phyloP scores from a whole-genome alignment of 2,797 vertebrate genomes.

The Melopsittacus undulatus region DNA sequence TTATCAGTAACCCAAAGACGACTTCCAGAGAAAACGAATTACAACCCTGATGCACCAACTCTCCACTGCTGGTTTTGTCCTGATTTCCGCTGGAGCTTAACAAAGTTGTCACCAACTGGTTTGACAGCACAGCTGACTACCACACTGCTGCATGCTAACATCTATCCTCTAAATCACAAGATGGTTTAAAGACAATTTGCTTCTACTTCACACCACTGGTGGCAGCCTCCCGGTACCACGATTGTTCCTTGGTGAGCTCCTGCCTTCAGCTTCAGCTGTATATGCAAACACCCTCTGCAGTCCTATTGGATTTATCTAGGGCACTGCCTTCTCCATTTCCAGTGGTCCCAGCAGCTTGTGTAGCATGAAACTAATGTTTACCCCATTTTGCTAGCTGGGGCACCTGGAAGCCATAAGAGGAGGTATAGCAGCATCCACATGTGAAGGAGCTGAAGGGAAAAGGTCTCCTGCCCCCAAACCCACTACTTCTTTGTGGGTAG shows the following conservation, averaged over 20 bases:
- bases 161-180: not conserved
- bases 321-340: not conserved
- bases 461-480: not conserved
- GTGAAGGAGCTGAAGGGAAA: not conserved
- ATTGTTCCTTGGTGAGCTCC: rapidly evolving
- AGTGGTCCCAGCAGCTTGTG: not conserved
- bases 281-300: rapidly evolving
- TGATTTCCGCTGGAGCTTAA: not conserved
- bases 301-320: not conserved
- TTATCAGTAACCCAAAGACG: not conserved
- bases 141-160: not conserved
- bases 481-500: not conserved
- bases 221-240: not conserved
- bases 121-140: not conserved
- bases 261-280: not conserved
- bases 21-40: not conserved
- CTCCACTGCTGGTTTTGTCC: not conserved
- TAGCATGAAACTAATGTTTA: not conserved
- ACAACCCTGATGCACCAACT: not conserved
- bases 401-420: not conserved
- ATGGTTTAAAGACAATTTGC: rapidly evolving
- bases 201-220: rapidly evolving
- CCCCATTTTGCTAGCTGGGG: not conserved
- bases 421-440: rapidly evolving
- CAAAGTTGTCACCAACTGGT: not conserved